Evolutionary conservation across 2,797 vertebrate species (phyloP), one percentile per base, ranked within the genome.

Genomic region (Takifugu rubripes): DNA sequence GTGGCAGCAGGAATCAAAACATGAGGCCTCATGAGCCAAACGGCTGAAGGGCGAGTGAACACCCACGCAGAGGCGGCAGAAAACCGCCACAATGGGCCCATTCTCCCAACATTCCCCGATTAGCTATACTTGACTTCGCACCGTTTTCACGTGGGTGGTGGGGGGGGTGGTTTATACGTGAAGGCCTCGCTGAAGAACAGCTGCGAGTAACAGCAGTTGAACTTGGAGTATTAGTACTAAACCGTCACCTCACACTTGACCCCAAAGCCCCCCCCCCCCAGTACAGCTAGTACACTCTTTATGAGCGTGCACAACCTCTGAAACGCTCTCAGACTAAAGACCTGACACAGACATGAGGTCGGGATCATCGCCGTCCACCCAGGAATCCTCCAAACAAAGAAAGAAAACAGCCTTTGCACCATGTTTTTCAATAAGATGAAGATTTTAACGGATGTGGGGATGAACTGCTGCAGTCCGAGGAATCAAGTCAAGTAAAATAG

Each of bases 201-300:
- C 69, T 84, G 81, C 61, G 3, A 58, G 68, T 49, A 25, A 54
- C 54, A 64, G 67, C 62, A 74, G 68, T 78, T 73, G 72, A 49
- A 45, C 17, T 62, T 70, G 63, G 66, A 75, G 65, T 53, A 54
- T 71, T 77, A 81, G 61, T 25, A 60, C 46, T 47, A 54, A n/a
- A 57, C 53, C 52, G 54, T 84, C 77, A 74, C 53, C 72, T 84
- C 73, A 72, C 85, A 83, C 76, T 57, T 44, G 46, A 44, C 49
- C 40, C 50, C 67, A 21, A 62, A 74, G 73, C 66, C 70, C 70
- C 59, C 78, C 66, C 70, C 72, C 70, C 61, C 61, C 21, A 5
- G 26, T 40, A 16, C n/a, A 17, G 15, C n/a, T 1, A 8, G 4
- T 7, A 3, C 43, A 6, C 43, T 17, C 43, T 44, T 16, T 16